phyloP scores from a whole-genome alignment of 2,113 vertebrate species.

The Gymnobelideus leadbeateri region DNA sequence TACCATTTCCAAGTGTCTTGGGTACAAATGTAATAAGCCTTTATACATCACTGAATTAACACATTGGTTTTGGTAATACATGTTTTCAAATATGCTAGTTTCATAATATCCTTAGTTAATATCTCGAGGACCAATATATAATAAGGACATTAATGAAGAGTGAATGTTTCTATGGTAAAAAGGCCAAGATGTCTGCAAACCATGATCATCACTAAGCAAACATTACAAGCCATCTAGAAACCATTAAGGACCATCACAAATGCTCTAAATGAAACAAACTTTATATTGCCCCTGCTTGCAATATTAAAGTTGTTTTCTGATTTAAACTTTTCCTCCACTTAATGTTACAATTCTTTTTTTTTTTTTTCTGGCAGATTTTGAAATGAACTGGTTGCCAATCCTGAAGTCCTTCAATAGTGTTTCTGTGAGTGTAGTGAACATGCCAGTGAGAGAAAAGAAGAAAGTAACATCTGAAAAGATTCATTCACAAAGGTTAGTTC shows the following conservation, averaged over 20 bases:
- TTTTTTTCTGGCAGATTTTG: not conserved
- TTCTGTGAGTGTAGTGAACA: not conserved
- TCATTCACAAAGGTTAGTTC: not conserved
- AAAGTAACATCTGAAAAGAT: not conserved
- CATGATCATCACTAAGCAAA: not conserved
- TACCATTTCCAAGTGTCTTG: not conserved
- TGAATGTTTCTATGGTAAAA: not conserved
- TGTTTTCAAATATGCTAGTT: not conserved
- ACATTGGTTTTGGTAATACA: not conserved
- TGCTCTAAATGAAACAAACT: not conserved
- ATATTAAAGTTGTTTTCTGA: not conserved
- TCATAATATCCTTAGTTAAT: not conserved
- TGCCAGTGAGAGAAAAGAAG: not conserved
- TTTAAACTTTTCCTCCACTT: not conserved
- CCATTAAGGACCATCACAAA: not conserved
- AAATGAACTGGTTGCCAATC: not conserved
- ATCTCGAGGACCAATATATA: not conserved
- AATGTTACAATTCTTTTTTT: not conserved
- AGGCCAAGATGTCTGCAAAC: not conserved
- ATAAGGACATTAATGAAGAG: not conserved
- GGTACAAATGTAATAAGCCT: not conserved
- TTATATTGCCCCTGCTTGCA: not conserved
- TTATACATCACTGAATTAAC: not conserved
- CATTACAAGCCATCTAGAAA: not conserved
- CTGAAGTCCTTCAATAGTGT: not conserved